Conservation (phyloP, 1,140 invertebrate species). For the Drosophila eugracilis region DNA sequence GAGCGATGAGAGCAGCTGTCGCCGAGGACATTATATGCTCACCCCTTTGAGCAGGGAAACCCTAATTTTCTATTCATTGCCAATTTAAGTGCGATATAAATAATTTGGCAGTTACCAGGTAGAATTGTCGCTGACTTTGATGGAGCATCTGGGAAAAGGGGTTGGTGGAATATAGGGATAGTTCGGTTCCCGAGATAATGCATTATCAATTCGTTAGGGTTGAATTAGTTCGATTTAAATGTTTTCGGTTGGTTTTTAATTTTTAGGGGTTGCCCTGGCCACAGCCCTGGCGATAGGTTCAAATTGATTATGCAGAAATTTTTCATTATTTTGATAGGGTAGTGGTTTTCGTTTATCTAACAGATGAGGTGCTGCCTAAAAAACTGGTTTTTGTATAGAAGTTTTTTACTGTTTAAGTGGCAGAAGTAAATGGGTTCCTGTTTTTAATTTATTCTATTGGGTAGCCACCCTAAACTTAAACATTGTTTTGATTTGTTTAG, state of each 20-base stretch:
- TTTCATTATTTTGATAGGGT: constrained; percentile 63
- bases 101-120: constrained; percentile 77
- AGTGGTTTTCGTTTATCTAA: constrained; percentile 40
- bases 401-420: constrained; percentile 43
- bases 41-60: constrained; percentile 52
- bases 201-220: constrained; percentile 76
- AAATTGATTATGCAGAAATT: constrained; percentile 75
- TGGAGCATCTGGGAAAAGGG: constrained; percentile 49
- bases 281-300: constrained; percentile 46
- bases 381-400: constrained; percentile 7
- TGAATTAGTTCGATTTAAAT: constrained; percentile 71
- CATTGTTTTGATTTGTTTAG: constrained; percentile 22
- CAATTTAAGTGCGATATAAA: constrained; percentile 82
- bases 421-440: constrained; percentile 27
- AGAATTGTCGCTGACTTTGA: constrained; percentile 66
- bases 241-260: constrained; percentile 20
- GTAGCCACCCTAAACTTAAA: constrained; percentile 4
- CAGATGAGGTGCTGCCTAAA: constrained; percentile 21
- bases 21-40: constrained; percentile 49
- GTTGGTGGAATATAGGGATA: constrained; percentile 25
- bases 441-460: constrained; percentile 31
- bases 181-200: constrained; percentile 51
- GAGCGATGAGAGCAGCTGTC: constrained; percentile 71
- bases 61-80: constrained; percentile 76
- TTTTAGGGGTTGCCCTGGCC: constrained; percentile 34